phyloP scores from a whole-genome alignment of 2,113 vertebrate genomes.

The Anolis sagrei region DNA sequence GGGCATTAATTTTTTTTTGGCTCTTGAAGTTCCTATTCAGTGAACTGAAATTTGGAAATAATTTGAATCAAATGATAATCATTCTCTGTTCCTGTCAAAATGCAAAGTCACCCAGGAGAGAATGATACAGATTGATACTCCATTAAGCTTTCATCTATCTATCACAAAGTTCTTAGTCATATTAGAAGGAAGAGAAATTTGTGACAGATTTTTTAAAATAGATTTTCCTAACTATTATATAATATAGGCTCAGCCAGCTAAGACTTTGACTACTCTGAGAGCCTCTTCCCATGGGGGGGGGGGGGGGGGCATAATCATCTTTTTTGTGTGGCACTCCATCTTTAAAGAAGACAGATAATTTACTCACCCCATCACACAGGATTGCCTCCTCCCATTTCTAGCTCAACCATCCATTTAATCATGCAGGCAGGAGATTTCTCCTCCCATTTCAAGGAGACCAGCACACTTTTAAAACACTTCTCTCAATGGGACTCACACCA shows the following conservation, averaged over 20 bases:
- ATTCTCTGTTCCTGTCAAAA: background rate
- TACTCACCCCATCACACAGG: no score
- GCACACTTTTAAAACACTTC: no score
- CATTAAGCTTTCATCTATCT: background rate
- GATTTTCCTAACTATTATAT: background rate
- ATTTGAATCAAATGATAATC: slow-evolving; percentile 32
- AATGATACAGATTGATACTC: slow-evolving; percentile 8
- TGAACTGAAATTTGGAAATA: slow-evolving; percentile 7
- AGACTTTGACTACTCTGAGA: background rate
- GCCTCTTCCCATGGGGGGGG: no score
- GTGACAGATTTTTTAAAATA: background rate
- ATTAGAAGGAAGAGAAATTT: background rate
- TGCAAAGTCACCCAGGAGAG: background rate
- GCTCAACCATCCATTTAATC: no score
- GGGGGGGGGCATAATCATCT: no score
- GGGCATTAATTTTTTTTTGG: background rate
- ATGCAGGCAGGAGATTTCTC: no score
- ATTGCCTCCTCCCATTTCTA: no score
- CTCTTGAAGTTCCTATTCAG: slow-evolving; percentile 38
- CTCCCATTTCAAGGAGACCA: no score
- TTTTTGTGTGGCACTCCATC: no score
- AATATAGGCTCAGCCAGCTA: background rate
- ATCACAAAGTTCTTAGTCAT: background rate
- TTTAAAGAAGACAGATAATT: no score
- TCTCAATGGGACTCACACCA: no score